phyloP scores from a whole-genome alignment of 2,797 vertebrate genomes.

The Chanos chanos region DNA sequence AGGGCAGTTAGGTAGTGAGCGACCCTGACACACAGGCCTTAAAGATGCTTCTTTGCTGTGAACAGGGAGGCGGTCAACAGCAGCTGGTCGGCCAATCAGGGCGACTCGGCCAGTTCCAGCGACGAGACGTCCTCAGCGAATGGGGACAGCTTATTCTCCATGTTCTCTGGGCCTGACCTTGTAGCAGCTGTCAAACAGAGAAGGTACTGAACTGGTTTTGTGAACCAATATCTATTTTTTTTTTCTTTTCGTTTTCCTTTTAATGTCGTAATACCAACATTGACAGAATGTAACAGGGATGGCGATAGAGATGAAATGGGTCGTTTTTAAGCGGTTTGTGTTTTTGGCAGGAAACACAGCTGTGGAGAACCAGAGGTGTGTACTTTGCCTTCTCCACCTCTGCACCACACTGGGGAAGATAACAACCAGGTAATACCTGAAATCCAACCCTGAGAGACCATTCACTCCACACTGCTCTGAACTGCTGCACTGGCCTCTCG shows the following conservation, averaged over 20 bases:
- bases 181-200: conserved; percentile 97
- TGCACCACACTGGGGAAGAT: conserved; percentile 84
- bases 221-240: neutral
- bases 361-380: conserved; percentile 92
- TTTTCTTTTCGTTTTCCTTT: neutral
- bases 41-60: too few species aligned
- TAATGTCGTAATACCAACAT: neutral
- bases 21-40: too few species aligned
- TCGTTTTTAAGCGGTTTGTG: neutral
- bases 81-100: conserved; percentile 94
- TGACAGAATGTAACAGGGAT: neutral
- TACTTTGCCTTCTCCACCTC: conserved; percentile 87
- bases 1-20: too few species aligned
- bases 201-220: conserved; percentile 69
- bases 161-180: conserved; percentile 99
- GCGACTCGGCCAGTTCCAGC: conserved; percentile 96
- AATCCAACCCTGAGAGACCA: neutral
- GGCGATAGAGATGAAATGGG: neutral
- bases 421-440: conserved; percentile 77
- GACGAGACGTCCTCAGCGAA: conserved; percentile 97
- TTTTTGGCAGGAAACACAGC: conserved; percentile 86
- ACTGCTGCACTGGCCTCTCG: neutral
- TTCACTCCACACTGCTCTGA: neutral
- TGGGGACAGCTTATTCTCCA: conserved; percentile 97
- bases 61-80: conserved; percentile 82